Conservation (phyloP, 2,888 invertebrate species). For the Lamproptera curius region DNA sequence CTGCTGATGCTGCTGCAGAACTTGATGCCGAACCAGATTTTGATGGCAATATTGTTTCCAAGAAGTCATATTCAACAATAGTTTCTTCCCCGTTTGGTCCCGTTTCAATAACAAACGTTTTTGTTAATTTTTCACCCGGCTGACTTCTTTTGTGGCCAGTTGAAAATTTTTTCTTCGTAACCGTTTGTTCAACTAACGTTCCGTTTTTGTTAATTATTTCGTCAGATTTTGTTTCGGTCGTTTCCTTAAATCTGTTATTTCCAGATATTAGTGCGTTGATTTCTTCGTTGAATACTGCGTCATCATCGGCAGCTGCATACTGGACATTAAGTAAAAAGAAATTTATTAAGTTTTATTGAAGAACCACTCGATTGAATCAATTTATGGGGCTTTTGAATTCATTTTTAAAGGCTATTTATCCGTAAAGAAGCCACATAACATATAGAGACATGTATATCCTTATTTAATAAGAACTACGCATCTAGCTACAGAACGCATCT, state of each 20-base stretch:
- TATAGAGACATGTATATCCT: no score
- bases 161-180: slow-evolving; percentile 32
- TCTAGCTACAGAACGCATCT: no score
- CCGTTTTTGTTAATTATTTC: slow-evolving; percentile 34
- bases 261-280: slow-evolving; percentile 23
- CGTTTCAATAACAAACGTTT: slow-evolving; percentile 35
- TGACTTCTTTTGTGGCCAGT: slow-evolving; percentile 20
- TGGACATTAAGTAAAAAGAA: no score
- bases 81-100: slow-evolving; percentile 43
- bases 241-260: slow-evolving; percentile 30
- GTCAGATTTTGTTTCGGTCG: slow-evolving; percentile 33
- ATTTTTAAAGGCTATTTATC: no score
- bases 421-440: no score
- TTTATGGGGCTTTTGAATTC: no score
- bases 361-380: no score
- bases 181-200: slow-evolving; percentile 33
- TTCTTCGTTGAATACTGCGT: slow-evolving; percentile 25
- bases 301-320: slow-evolving; percentile 42
- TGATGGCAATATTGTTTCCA: slow-evolving; percentile 34
- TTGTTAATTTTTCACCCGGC: slow-evolving; percentile 33
- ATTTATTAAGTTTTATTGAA: no score
- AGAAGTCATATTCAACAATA: slow-evolving; percentile 48
- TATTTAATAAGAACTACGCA: no score
- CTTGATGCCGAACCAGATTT: slow-evolving; percentile 10
- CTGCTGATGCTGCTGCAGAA: slow-evolving; percentile 9